Evolutionary conservation across 1,140 invertebrate species (phyloP), one percentile per base, ranked within the genome.

Genomic region (Bombus haemorrhoidalis): DNA sequence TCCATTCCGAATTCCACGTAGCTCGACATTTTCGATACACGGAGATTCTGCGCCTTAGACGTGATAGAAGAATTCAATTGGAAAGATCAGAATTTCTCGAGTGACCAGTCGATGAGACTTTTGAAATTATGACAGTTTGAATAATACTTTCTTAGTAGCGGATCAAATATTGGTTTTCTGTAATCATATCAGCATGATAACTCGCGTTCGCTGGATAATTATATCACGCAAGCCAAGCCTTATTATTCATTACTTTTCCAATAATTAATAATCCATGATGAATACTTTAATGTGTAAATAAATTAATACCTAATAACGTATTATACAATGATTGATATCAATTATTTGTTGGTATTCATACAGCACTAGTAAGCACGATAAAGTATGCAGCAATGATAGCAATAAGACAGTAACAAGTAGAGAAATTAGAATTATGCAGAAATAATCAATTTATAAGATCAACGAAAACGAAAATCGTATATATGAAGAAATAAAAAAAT

Each of bases 11-110:
- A 22, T 37, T n/a, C 8, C 12, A 3, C 15, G n/a, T 41, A 15
- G 34, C 41, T 68, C 25, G 6, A 32, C 28, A 37, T 82, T 76
- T 41, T 66, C 81, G 88, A 87, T 89, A 90, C 81, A 90, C 79
- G 62, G 76, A 78, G 69, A 78, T 83, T 59, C 71, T 28, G 25
- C 1, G 1, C 18, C 43, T 47, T 47, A 72, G 76, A 76, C 86
- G 85, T 62, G 62, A 53, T 22, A 22, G 47, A 53, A 5, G 22
- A 53, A 53, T 22, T 53, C 81, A 47, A 22, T 83, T 81, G 82
- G 74, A 85, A 89, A 32, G 18, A n/a, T 62, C 1, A 0, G 18
- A 28, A 10, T 85, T 89, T 85, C 9, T 72, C 74, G 71, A 77
- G 71, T 76, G 86, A 12, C 47, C 18, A 22, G 18, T 53, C 47